Conservation (phyloP, 1,140 invertebrate genomes). For the Leguminivora glycinivorella region DNA sequence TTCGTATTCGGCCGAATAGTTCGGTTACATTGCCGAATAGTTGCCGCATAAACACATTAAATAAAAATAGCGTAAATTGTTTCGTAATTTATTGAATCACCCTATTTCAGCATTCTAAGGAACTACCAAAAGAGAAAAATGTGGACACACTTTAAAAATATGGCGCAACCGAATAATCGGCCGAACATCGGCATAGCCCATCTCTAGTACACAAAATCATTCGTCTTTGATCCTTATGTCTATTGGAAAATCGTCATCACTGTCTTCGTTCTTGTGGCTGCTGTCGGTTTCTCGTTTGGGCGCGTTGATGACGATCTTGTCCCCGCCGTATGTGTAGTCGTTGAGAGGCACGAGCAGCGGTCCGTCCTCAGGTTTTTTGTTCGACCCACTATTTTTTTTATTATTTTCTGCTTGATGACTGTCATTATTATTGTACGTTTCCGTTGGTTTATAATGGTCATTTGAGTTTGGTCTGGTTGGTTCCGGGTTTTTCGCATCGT, state of each 20-base stretch:
- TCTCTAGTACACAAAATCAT: slow-evolving; percentile 1
- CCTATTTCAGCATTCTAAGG: too few relatives aligned
- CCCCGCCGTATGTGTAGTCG: slow-evolving; percentile 39
- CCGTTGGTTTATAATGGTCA: slow-evolving; percentile 21
- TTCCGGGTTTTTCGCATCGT: slow-evolving; percentile 14
- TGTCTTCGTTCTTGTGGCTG: slow-evolving; percentile 35
- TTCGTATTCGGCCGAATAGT: too few relatives aligned
- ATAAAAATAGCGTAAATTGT: too few relatives aligned
- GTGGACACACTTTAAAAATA: too few relatives aligned
- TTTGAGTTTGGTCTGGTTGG: neutral
- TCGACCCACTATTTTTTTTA: slow-evolving; percentile 32
- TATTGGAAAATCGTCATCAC: slow-evolving; percentile 52
- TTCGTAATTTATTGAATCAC: too few relatives aligned
- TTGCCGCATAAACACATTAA: too few relatives aligned
- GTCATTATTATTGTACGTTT: slow-evolving; percentile 30
- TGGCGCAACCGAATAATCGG: too few relatives aligned
- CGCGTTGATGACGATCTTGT: slow-evolving; percentile 40
- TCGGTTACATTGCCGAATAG: too few relatives aligned
- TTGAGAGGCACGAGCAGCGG: slow-evolving; percentile 48
- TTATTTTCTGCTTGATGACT: slow-evolving; percentile 19
- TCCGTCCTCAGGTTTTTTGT: slow-evolving; percentile 34
- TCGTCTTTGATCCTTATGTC: slow-evolving; percentile 42
- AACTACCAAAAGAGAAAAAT: too few relatives aligned
- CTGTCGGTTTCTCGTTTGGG: slow-evolving; percentile 58
- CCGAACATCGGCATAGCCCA: too few relatives aligned